Conservation (phyloP, 2,797 vertebrate genomes). For the Platalea minor region DNA sequence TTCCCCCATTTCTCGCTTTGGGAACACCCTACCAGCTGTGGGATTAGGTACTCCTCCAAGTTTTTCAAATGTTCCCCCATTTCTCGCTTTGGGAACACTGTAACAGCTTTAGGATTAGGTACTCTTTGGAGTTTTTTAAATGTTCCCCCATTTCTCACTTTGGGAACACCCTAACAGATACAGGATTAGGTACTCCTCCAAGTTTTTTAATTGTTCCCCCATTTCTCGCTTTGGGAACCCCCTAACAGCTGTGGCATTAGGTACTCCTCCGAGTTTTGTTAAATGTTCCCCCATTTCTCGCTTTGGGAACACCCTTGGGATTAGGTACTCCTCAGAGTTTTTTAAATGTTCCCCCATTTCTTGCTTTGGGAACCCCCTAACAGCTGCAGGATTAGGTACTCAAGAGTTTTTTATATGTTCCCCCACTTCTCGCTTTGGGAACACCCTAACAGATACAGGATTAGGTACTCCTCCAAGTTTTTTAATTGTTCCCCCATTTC, state of each 20-base stretch:
- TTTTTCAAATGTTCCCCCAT: not conserved
- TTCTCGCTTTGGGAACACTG: not conserved
- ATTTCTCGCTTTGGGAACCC: too few species aligned
- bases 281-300: too few species aligned
- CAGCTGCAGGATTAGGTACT: not conserved
- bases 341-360: not conserved
- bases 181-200: too few species aligned
- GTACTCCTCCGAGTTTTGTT: too few species aligned
- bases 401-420: accelerated
- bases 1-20: not conserved
- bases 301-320: too few species aligned
- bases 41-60: accelerated
- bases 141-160: not conserved
- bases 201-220: too few species aligned
- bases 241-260: too few species aligned
- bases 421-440: not conserved
- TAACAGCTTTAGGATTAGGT: not conserved
- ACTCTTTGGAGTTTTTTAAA: accelerated
- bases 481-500: not conserved
- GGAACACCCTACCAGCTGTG: not conserved
- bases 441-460: not conserved
- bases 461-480: not conserved
- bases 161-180: not conserved
- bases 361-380: not conserved
- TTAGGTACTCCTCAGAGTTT: too few species aligned